phyloP scores from a whole-genome alignment of 2,888 invertebrate genomes.

The Phaonia tiefii region DNA sequence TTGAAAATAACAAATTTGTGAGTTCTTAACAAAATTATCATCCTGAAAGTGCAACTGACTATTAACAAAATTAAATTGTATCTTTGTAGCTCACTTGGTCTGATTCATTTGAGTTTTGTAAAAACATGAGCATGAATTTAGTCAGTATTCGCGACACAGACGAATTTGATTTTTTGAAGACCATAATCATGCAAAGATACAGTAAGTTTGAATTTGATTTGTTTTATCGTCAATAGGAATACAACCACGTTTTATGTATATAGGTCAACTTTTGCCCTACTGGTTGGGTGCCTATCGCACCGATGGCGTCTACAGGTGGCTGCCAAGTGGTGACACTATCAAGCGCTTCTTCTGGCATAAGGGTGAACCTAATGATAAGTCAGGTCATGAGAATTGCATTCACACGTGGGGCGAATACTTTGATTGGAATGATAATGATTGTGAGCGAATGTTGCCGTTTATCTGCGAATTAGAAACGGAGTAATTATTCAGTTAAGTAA shows the following conservation, averaged over 20 bases:
- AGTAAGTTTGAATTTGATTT: slow-evolving; percentile 8
- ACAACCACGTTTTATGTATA: slow-evolving; percentile 6
- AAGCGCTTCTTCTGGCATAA: slow-evolving; percentile 56
- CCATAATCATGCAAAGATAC: slow-evolving; percentile 41
- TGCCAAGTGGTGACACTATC: slow-evolving; percentile 38
- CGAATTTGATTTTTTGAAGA: slow-evolving; percentile 57
- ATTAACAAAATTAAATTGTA: not conserved
- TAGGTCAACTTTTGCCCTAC: slow-evolving; percentile 44
- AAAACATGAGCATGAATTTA: slow-evolving; percentile 49
- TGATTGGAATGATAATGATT: slow-evolving; percentile 62
- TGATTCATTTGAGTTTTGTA: slow-evolving; percentile 35
- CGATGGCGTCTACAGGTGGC: slow-evolving; percentile 50
- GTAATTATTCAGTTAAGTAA: too few species aligned
- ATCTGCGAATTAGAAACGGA: slow-evolving; percentile 47
- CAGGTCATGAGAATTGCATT: slow-evolving; percentile 55
- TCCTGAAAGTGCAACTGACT: too few species aligned
- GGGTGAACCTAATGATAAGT: slow-evolving; percentile 54
- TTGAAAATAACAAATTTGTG: slow-evolving; percentile 57
- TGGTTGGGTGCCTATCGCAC: slow-evolving; percentile 57
- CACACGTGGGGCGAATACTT: slow-evolving; percentile 56
- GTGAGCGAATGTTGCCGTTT: slow-evolving; percentile 49
- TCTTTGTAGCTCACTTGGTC: slow-evolving; percentile 47
- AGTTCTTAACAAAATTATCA: too few species aligned
- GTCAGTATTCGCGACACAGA: slow-evolving; percentile 42
- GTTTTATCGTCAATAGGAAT: not conserved